phyloP scores from a whole-genome alignment of 2,888 invertebrate species.

The Noctua comes region DNA sequence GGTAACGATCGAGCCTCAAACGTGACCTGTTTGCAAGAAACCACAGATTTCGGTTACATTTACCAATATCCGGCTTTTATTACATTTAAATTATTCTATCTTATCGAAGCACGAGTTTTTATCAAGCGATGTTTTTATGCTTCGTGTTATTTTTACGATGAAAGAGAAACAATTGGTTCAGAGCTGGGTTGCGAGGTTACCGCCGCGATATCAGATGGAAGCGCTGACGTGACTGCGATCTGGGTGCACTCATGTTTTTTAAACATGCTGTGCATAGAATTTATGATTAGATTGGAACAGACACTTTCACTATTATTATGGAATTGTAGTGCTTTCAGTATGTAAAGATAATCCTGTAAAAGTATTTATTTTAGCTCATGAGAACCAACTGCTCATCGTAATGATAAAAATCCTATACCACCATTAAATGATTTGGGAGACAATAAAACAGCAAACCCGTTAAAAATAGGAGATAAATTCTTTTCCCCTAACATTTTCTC shows the following conservation, averaged over 20 bases:
- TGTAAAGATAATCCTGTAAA: background rate
- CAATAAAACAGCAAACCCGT: background rate
- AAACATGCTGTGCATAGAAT: constrained; percentile 40
- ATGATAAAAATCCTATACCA: background rate
- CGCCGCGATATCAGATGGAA: constrained; percentile 33
- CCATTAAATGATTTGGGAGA: background rate
- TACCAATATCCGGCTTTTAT: constrained; percentile 65
- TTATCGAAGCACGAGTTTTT: constrained; percentile 60
- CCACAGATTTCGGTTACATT: constrained; percentile 63
- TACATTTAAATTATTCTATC: constrained; percentile 68
- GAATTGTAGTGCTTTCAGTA: constrained; percentile 18
- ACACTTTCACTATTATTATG: constrained; percentile 16
- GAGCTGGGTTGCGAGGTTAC: constrained; percentile 31
- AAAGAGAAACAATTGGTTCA: constrained; percentile 52
- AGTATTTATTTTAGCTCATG: background rate
- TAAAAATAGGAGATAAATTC: background rate
- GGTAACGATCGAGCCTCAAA: constrained; percentile 61
- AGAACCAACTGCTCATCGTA: background rate
- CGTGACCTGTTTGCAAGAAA: constrained; percentile 59
- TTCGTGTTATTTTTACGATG: constrained; percentile 58
- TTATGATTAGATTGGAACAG: constrained; percentile 13
- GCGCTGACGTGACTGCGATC: constrained; percentile 36
- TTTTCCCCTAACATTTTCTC: background rate
- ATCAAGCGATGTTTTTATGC: constrained; percentile 59
- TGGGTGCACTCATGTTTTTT: constrained; percentile 48